Evolutionary conservation across 2,113 vertebrate genomes (phyloP), one percentile per base, ranked within the genome.

Genomic region (Tympanuchus pallidicinctus): DNA sequence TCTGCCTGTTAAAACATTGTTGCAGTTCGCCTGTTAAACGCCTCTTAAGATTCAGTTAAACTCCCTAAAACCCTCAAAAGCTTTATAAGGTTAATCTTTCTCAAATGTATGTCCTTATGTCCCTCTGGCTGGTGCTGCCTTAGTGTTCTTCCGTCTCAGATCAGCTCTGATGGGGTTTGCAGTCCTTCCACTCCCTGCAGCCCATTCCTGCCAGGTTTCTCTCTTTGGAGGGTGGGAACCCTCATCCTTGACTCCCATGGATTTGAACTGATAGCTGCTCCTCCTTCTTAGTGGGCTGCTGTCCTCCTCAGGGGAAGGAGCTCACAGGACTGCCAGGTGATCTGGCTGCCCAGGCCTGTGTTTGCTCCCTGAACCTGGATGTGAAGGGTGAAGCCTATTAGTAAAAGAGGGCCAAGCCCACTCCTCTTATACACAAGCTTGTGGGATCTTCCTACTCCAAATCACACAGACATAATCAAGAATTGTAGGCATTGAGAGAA

Each of bases 151-250:
- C 48, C 21, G 24, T 56, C 50, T 57, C 22, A 19, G 1, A 0
- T 70, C 25, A 65, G 4, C 38, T 79, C 36, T 63, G 25, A 28
- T 73, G 64, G 66, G 17, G 4, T 84, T 50, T 82, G 70, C 48
- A 16, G 6, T 82, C 12, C 54, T 90, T 84, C 6, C 7, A 11
- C 63, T 69, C 72, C 4, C 10, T 61, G 34, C 6, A 9, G 18
- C 38, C 0, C 2, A 6, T 27, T 89, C 28, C 18, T 0, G 0
- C 38, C 0, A 3, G 11, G 5, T 64, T 85, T 43, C 45, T 79
- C 2, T 65, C 45, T 34, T 22, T 57, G 42, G 38, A 45, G 14
- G 20, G 34, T 21, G 42, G 8, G 3, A 14, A 73, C 50, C 24
- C 77, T 59, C 2, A 2, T 61, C 27, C 77, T 59, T 1, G 2